These are phyloP conservation scores for Gambusia holbrooki DNA, from an alignment of 2,113 vertebrate genomes.

Conservation along the genomic window DNA sequence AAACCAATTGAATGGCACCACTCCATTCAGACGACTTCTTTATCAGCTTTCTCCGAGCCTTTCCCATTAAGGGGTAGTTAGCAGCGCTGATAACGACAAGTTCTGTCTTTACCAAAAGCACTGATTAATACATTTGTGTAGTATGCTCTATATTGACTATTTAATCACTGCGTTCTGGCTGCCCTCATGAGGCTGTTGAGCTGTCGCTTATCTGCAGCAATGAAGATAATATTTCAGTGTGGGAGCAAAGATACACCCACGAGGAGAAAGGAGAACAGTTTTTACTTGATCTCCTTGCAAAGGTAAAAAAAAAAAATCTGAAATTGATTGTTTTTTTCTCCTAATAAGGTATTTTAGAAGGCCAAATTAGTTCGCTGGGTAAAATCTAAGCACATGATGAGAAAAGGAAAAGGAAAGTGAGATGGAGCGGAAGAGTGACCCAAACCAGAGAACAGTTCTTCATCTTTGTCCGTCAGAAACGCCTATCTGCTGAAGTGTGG, in stretches of 20 bases:
- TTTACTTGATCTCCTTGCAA: constrained; percentile 38
- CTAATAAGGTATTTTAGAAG: constrained; percentile 62
- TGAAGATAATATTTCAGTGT: constrained; percentile 36
- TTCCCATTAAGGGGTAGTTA: constrained; percentile 65
- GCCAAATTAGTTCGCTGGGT: constrained; percentile 43
- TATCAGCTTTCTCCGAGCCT: constrained; percentile 37
- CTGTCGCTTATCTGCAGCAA: constrained; percentile 31
- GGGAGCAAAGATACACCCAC: not conserved
- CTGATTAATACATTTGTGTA: constrained; percentile 63
- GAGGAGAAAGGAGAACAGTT: not conserved
- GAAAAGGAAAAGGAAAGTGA: not conserved
- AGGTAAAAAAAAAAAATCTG: constrained; percentile 5
- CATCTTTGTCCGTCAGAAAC: constrained; percentile 71
- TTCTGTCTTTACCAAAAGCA: constrained; percentile 41
- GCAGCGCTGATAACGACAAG: constrained; percentile 61
- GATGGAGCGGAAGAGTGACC: constrained; percentile 21
- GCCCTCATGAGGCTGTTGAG: constrained; percentile 40
- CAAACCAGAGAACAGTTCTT: constrained; percentile 60
- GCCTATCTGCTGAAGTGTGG: constrained; percentile 61
- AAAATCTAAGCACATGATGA: constrained; percentile 36
- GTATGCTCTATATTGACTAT: constrained; percentile 41
- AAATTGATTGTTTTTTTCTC: constrained; percentile 49
- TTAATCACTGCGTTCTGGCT: constrained; percentile 47
- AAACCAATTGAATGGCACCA: constrained; percentile 52
- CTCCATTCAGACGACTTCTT: constrained; percentile 49